Conservation (phyloP, 2,888 invertebrate genomes). For the Drosophila affinis region DNA sequence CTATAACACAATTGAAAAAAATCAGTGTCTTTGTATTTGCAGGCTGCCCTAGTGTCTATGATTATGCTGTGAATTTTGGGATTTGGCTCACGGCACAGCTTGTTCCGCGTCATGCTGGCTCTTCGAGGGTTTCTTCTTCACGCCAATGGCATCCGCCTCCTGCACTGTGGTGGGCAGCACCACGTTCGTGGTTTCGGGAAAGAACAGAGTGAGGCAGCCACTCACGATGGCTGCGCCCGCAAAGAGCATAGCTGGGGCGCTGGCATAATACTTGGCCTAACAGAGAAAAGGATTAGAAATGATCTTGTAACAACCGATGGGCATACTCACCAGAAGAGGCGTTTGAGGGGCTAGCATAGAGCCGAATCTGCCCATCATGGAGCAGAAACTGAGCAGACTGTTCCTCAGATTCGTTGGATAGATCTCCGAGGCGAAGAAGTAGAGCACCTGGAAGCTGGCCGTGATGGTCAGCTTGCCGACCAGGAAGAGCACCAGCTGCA, state of each 20-base stretch:
- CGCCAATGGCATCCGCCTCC: conserved; percentile 85
- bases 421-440: conserved; percentile 89
- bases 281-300: neutral
- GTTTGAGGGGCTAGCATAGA: conserved; percentile 89
- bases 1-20: conserved; percentile 29
- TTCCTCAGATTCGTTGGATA: conserved; percentile 88
- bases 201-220: conserved; percentile 85
- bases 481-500: conserved; percentile 84
- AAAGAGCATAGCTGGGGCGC: conserved; percentile 86
- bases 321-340: conserved; percentile 85
- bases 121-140: conserved; percentile 55
- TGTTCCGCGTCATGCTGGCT: conserved; percentile 45
- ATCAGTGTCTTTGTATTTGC: conserved; percentile 58
- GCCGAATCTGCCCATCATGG: conserved; percentile 88
- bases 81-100: conserved; percentile 11
- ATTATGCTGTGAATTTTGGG: conserved; percentile 17
- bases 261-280: conserved; percentile 81
- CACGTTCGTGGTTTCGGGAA: conserved; percentile 87
- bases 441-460: conserved; percentile 88
- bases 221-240: conserved; percentile 85
- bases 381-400: conserved; percentile 88
- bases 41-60: conserved; percentile 35
- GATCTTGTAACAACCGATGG: too few species aligned
- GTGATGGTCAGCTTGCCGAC: conserved; percentile 87
- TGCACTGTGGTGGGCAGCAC: conserved; percentile 86